A percentile compares a stretch with the other conserved stretches of the same genome.
phyloP scores from a whole-genome alignment of 2,888 invertebrate genomes.

The Calameuta filiformis region DNA sequence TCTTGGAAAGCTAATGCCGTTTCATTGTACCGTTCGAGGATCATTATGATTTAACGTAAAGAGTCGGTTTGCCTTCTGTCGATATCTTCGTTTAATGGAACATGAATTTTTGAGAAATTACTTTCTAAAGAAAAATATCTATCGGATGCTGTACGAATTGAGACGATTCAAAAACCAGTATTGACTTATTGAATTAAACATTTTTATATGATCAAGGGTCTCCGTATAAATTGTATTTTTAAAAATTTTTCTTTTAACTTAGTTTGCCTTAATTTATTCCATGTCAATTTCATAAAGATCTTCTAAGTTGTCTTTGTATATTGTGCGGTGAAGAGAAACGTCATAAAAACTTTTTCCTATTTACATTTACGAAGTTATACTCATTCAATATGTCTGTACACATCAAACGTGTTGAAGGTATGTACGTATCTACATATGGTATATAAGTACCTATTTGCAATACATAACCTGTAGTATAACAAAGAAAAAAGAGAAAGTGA shows the following conservation, averaged over 20 bases:
- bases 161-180: not conserved
- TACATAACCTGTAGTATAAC: not conserved
- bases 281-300: not conserved
- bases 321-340: not conserved
- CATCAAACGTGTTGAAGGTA: not conserved
- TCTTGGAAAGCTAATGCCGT: conserved; percentile 15
- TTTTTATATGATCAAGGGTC: not conserved
- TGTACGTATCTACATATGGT: not conserved
- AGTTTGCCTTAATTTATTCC: not conserved
- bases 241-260: not conserved
- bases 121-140: not conserved
- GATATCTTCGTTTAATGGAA: not conserved
- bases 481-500: not conserved
- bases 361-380: not conserved
- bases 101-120: not conserved
- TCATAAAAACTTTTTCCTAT: not conserved
- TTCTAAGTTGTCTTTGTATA: not conserved
- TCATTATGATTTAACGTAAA: not conserved
- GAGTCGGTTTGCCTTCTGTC: not conserved
- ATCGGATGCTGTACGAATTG: not conserved
- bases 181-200: not conserved
- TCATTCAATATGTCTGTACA: not conserved
- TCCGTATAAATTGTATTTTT: not conserved
- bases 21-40: not conserved
- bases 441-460: not conserved